These are phyloP conservation scores for Sorex maritimensis DNA, from an alignment of 2,797 vertebrate species.

Conservation along the genomic window DNA sequence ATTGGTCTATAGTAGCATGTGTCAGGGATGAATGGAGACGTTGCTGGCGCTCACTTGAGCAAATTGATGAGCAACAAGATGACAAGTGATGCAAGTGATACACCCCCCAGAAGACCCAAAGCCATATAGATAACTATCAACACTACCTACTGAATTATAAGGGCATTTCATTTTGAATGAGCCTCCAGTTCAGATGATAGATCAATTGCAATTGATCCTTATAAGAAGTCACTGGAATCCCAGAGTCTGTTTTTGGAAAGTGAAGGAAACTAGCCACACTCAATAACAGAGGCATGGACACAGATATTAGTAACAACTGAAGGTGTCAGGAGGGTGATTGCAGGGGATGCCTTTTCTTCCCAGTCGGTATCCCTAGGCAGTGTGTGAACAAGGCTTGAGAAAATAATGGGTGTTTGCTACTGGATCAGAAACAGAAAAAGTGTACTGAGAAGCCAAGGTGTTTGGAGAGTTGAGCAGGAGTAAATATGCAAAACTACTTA, in stretches of 20 bases:
- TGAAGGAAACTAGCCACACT: background rate
- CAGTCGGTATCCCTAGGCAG: accelerated
- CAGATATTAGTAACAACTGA: background rate
- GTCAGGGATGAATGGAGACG: too few relatives aligned
- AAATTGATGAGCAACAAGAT: too few relatives aligned
- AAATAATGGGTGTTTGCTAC: conserved; percentile 18
- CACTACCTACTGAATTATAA: background rate
- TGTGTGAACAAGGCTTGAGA: background rate
- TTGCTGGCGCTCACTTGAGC: too few relatives aligned
- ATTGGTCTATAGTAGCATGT: too few relatives aligned
- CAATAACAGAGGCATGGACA: background rate
- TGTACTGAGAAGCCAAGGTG: background rate
- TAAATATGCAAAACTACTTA: conserved; percentile 22
- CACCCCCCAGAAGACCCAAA: background rate
- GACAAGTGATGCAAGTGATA: too few relatives aligned
- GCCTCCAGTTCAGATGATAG: background rate
- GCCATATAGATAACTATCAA: background rate
- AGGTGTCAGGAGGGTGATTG: background rate
- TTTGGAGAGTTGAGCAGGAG: background rate
- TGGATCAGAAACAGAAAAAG: background rate
- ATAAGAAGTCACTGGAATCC: background rate
- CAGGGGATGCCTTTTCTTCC: background rate
- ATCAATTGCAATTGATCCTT: background rate
- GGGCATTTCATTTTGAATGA: background rate
- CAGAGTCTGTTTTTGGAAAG: background rate